A percentile compares a stretch with the other conserved stretches of the same genome.
phyloP scores from a whole-genome alignment of 1,140 invertebrate genomes.

The Brachionus angularis region DNA sequence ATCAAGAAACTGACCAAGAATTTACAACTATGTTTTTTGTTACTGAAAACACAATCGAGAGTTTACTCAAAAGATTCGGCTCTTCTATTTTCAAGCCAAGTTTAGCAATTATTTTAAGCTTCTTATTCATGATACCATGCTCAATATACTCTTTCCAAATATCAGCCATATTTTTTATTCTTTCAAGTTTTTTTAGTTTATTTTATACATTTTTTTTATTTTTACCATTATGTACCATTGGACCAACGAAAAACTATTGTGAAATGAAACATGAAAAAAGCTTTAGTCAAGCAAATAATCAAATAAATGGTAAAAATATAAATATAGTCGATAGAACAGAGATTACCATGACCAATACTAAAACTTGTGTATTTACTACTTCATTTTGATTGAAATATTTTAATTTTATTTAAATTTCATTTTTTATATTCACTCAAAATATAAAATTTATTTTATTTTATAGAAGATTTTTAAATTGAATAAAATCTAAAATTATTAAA shows the following conservation, averaged over 20 bases:
- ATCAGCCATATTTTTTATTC: background rate
- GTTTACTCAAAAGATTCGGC: conserved; percentile 14
- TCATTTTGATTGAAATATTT: no score
- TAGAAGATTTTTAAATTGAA: no score
- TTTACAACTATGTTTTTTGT: conserved; percentile 42
- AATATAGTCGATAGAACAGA: no score
- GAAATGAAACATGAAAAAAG: background rate
- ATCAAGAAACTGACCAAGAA: conserved; percentile 19
- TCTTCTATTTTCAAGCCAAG: conserved; percentile 18
- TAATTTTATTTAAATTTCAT: no score
- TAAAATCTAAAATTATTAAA: no score
- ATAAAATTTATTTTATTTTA: no score
- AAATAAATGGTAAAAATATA: no score
- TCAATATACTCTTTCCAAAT: conserved; percentile 2
- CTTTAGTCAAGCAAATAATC: conserved; percentile 2
- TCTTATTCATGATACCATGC: background rate
- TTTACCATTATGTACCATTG: conserved; percentile 15
- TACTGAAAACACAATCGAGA: conserved; percentile 21
- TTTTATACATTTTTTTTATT: conserved; percentile 30
- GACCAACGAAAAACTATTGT: background rate
- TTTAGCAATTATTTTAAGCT: background rate
- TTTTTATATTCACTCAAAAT: no score
- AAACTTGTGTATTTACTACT: no score
- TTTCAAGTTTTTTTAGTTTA: conserved; percentile 16
- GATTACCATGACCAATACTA: no score